phyloP scores from a whole-genome alignment of 1,140 invertebrate species.

The Rhagoletis zephyria region DNA sequence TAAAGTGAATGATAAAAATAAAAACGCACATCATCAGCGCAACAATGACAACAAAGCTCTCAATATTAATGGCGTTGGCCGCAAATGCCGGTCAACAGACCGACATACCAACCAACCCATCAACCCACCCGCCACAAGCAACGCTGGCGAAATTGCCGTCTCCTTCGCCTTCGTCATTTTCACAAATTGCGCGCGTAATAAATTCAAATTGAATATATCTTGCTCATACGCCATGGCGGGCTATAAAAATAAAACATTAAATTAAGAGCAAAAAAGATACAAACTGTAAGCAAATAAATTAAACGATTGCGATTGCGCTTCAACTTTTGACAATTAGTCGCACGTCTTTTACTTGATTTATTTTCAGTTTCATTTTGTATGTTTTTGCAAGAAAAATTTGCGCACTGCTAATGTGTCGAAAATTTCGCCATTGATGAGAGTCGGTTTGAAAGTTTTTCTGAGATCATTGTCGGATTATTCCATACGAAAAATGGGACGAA shows the following conservation, averaged over 20 bases:
- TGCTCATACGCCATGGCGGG: neutral
- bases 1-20: slow-evolving; percentile 40
- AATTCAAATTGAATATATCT: slow-evolving; percentile 8
- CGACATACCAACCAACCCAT: neutral
- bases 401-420: neutral
- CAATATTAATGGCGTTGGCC: neutral
- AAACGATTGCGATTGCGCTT: slow-evolving; percentile 18
- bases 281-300: slow-evolving; percentile 33
- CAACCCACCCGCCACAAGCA: neutral
- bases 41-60: neutral
- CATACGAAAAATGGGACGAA: no score
- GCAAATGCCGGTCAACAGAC: neutral
- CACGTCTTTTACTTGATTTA: slow-evolving; percentile 22
- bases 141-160: neutral
- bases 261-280: neutral
- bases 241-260: slow-evolving; percentile 13
- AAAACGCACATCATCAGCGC: slow-evolving; percentile 7
- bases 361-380: neutral
- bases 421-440: neutral
- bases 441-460: no score
- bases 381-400: slow-evolving; percentile 4
- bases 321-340: neutral
- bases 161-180: slow-evolving; percentile 28
- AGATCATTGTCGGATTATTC: no score
- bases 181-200: slow-evolving; percentile 17